Conservation (phyloP, 2,888 invertebrate species). For the Paralinhomoeus sp. region DNA sequence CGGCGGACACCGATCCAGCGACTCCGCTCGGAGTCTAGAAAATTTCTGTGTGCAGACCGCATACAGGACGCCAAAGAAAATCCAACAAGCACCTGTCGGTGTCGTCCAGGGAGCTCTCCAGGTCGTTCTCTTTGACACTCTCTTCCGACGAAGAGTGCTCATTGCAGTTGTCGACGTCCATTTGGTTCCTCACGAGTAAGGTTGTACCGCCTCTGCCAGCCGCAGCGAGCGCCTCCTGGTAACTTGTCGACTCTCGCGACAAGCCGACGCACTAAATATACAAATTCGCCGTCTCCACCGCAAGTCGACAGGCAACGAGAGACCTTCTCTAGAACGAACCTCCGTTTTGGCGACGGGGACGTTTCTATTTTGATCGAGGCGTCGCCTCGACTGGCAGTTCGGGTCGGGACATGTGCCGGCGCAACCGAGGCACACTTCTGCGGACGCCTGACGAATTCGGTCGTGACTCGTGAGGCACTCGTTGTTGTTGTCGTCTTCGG, state of each 20-base stretch:
- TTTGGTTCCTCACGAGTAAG: neutral
- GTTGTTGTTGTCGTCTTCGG: neutral
- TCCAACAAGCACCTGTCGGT: neutral
- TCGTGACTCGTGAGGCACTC: neutral
- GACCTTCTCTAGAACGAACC: no score
- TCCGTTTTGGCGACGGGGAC: no score
- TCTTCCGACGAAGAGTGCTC: neutral
- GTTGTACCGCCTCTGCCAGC: neutral
- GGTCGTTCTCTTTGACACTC: neutral
- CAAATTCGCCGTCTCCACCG: no score
- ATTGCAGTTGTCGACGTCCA: neutral
- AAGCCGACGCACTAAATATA: neutral
- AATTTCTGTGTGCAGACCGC: no score
- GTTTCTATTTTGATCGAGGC: no score
- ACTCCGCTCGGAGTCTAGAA: no score
- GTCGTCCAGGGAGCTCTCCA: neutral
- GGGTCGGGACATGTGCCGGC: constrained; percentile 5
- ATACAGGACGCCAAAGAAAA: neutral
- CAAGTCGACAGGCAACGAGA: no score
- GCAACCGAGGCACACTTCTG: constrained; percentile 7
- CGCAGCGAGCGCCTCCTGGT: constrained; percentile 4
- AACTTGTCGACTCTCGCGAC: constrained; percentile 4
- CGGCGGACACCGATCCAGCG: no score
- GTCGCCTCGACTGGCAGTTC: constrained; percentile 1
- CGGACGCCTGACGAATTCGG: no score